Percentiles rank a stretch among this genome's conserved stretches.
Evolutionary conservation across 2,113 vertebrate species (phyloP).

Genomic region (Peucedramus taeniatus): DNA sequence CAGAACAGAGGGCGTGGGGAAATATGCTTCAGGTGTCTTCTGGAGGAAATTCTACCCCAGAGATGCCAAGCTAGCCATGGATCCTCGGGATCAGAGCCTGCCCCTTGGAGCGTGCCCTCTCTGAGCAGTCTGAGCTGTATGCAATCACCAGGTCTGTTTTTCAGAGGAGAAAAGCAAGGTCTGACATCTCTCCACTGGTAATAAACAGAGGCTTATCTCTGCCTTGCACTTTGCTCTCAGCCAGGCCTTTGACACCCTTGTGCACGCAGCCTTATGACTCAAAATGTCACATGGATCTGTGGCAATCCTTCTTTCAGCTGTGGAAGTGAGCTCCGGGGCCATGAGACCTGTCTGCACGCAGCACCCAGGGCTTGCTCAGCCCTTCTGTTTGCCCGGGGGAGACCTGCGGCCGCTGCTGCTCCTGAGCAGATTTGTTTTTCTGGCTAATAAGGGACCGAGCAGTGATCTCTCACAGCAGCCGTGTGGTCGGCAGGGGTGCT

Average conservation of each 20-base stretch:
- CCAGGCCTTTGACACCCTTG: background rate
- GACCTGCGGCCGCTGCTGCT: background rate
- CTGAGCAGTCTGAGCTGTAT: background rate
- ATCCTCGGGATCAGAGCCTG: background rate
- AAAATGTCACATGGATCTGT: background rate
- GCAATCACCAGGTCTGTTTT: background rate
- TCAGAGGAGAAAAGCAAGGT: background rate
- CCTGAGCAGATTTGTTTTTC: background rate
- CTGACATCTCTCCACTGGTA: background rate
- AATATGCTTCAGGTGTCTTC: background rate
- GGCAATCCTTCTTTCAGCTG: background rate
- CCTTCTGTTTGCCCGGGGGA: background rate
- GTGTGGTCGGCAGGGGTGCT: fast-evolving
- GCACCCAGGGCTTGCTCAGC: background rate
- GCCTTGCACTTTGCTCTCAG: background rate
- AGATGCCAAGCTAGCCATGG: background rate
- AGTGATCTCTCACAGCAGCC: fast-evolving
- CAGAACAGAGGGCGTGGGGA: background rate
- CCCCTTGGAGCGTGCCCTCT: background rate
- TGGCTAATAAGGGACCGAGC: background rate
- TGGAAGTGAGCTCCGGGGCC: fast-evolving
- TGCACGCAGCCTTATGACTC: background rate
- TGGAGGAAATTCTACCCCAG: background rate
- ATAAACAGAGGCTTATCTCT: background rate
- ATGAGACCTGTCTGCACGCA: fast-evolving